Conservation (phyloP, 2,797 vertebrate genomes). For the Monodelphis domestica region DNA sequence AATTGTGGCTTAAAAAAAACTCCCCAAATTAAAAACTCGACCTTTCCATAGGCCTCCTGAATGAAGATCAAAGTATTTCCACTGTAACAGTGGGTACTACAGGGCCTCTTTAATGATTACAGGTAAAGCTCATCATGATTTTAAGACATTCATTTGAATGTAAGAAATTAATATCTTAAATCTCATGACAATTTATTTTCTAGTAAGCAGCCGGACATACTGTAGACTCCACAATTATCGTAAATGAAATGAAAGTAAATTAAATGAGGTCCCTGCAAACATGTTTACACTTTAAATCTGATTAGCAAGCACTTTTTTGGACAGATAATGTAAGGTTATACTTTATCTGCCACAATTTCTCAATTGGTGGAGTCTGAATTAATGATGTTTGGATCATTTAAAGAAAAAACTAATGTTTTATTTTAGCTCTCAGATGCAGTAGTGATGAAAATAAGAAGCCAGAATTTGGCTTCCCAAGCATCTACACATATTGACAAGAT, state of each 20-base stretch:
- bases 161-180: neutral
- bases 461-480: rapidly evolving
- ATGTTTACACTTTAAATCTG: constrained; percentile 25
- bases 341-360: constrained; percentile 46
- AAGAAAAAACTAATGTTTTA: neutral
- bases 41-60: neutral
- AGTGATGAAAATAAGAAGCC: constrained; percentile 5
- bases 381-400: constrained; percentile 26
- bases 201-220: neutral
- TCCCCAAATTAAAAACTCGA: neutral
- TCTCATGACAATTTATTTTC: neutral
- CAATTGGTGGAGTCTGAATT: constrained; percentile 31
- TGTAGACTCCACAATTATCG: neutral
- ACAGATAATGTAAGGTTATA: constrained; percentile 28
- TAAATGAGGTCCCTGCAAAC: neutral
- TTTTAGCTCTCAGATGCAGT: neutral
- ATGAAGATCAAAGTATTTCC: neutral
- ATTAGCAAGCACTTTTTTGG: constrained; percentile 28
- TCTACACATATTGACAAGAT: constrained; percentile 59
- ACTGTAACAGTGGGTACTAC: neutral
- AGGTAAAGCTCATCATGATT: neutral
- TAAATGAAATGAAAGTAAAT: neutral
- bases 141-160: neutral
- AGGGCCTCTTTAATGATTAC: neutral
- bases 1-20: neutral